Evolutionary conservation across 2,113 vertebrate genomes (phyloP), one percentile per base, ranked within the genome.

Genomic region (Echinops telfairi): DNA sequence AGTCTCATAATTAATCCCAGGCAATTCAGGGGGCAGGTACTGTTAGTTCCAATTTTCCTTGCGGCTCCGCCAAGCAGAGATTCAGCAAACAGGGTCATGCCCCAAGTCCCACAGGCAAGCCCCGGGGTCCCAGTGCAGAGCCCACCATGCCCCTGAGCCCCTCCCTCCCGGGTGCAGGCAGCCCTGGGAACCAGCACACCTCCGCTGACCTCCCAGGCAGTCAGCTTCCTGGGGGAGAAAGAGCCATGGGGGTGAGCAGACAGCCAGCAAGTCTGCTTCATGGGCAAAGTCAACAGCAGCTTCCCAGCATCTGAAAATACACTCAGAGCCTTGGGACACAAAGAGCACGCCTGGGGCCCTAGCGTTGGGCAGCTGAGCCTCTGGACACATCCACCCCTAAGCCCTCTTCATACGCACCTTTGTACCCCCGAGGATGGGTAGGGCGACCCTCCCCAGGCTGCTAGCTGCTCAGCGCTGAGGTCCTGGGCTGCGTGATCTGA

Each of bases 1-100:
- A 94, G 92, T 88, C 93, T 92, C 92, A 94, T 97, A 97, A 97
- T 97, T 97, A 97, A 96, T 97, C 95, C 95, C 94, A 97, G 94
- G 92, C 95, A 94, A 88, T 97, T 95, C 96, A n/a, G 16, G 95
- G 94, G 95, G 95, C 94, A 95, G 83, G 93, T 91, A 95, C 95
- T 90, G 95, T 96, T 92, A 93, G 79, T 94, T 96, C 96, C 93
- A 95, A 87, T 97, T 94, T 95, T 94, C 93, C 86, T 96, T 90
- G 23, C 86, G 38, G 62, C 66, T 86, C 88, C 82, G 95, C 70
- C n/a, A 78, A 81, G 79, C 4, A 0, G 53, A 96, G 82, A 86
- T 71, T 85, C 22, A 0, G 88, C 89, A 93, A 94, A 89, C 70
- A 83, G 86, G 91, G 80, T 90, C 88, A 22, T 33, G 95, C 86